Conservation (phyloP, 2,888 invertebrate species). For the Ophion obscuratus region DNA sequence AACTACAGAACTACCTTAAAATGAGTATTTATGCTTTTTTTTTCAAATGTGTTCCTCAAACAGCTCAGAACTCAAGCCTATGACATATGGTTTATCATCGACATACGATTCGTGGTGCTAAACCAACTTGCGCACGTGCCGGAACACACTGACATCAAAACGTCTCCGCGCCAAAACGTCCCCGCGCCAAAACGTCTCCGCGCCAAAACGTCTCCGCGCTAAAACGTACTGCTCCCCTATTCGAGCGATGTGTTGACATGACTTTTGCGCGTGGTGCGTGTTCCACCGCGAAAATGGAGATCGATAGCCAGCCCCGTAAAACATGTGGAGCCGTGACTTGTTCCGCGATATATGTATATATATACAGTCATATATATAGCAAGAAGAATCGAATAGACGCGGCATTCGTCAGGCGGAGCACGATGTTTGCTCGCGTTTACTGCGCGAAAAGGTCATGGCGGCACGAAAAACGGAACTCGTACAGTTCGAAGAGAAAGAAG, state of each 20-base stretch:
- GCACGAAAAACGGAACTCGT: conserved; percentile 54
- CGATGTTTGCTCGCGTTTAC: conserved; percentile 45
- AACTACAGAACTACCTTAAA: too few species aligned
- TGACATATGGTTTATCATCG: too few species aligned
- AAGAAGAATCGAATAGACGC: conserved; percentile 22
- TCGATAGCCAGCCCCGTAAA: conserved; percentile 20
- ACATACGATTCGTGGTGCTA: too few species aligned
- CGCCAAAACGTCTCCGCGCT: too few species aligned
- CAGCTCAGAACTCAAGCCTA: too few species aligned
- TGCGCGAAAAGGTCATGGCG: conserved; percentile 52
- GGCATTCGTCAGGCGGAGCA: conserved; percentile 42
- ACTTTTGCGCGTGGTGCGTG: conserved; percentile 45
- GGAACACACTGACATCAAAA: too few species aligned
- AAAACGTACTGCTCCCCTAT: too few species aligned
- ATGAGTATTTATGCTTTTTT: too few species aligned
- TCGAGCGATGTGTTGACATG: conserved; percentile 28
- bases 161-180: too few species aligned
- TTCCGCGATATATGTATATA: conserved; percentile 47
- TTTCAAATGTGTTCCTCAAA: too few species aligned
- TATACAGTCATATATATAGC: not conserved
- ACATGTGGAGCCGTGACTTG: conserved; percentile 48
- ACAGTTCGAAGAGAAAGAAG: conserved; percentile 43
- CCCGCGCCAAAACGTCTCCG: too few species aligned
- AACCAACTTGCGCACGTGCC: too few species aligned
- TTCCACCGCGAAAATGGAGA: conserved; percentile 17